Base-by-base conservation (phyloP, 2,113 vertebrate genomes). In the Bombycilla garrulus region DNA sequence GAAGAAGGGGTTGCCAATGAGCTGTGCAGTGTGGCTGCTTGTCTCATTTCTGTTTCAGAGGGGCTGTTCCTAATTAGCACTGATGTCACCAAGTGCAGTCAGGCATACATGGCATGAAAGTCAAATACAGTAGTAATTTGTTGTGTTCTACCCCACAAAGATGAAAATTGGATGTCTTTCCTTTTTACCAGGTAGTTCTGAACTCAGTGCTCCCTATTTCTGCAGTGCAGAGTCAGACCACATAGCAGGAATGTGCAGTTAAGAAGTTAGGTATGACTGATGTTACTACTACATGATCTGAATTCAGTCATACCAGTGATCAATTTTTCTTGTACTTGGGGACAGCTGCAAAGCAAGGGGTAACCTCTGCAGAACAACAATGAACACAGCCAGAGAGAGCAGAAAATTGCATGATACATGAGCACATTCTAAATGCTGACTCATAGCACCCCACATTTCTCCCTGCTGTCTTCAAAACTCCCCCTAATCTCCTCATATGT, bases 321-420 rank as follows among this genome's bases (percentile, higher is more conserved):
- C 74, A 74, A 50, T 77, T 83, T 62, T 91, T 70, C 50, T 67
- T 73, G 25, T n/a, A 69, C 62, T 61, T 73, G 20, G 10, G 81
- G 64, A 88, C 86, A 56, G 62, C 67, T 92, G 62, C n/a, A 86
- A 88, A 85, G 71, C 71, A 72, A 72, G 45, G 31, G 36, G 29
- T 10, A 74, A 38, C 23, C 15, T 58, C 56, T 84, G n/a, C 62
- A 89, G 78, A 95, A 89, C 81, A 86, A 91, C 69, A 88, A 81
- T n/a, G 50, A 91, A 45, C 25, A 31, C 56, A 73, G 54, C 45
- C 67, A 78, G 72, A 81, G 16, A 81, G 56, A 73, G 84, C 35
- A 69, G 25, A 76, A 85, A 90, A 95, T 35, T 65, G 19, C 48
- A 77, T 69, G 44, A 83, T 36, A 53, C 9, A 20, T 2, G 12